phyloP scores from a whole-genome alignment of 1,140 invertebrate genomes.

The Drosophila eugracilis region DNA sequence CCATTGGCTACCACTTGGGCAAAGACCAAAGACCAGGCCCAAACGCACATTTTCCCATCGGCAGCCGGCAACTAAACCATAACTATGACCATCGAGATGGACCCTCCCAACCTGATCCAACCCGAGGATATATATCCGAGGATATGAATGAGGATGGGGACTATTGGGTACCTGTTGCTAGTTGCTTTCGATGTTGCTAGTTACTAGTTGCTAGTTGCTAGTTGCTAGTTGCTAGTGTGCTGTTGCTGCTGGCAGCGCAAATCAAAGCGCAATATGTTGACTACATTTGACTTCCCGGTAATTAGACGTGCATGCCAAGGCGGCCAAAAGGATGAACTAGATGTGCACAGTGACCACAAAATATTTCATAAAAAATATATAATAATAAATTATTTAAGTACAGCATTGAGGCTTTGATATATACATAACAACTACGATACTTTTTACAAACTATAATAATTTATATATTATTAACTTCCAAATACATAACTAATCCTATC shows the following conservation, averaged over 20 bases:
- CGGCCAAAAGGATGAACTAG: constrained; percentile 3
- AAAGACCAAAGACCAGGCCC: constrained; percentile 32
- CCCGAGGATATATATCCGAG: constrained; percentile 1
- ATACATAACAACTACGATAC: no score
- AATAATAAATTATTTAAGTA: no score
- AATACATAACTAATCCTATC: no score
- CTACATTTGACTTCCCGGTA: constrained; percentile 83
- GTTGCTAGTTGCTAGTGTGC: constrained; percentile 18
- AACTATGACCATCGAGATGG: constrained; percentile 67
- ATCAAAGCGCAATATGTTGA: constrained; percentile 82
- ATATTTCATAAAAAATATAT: background rate
- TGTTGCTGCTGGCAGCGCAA: constrained; percentile 68
- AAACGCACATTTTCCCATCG: constrained; percentile 78
- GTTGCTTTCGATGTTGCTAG: constrained; percentile 19
- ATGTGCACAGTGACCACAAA: constrained; percentile 4
- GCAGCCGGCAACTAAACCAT: constrained; percentile 54
- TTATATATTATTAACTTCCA: no score
- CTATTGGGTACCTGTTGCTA: constrained; percentile 25
- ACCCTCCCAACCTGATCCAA: constrained; percentile 39
- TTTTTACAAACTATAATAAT: no score
- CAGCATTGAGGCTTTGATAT: no score
- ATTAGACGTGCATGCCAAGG: constrained; percentile 77
- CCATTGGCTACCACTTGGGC: constrained; percentile 74
- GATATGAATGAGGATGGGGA: background rate
- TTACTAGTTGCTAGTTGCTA: constrained; percentile 19